phyloP scores from a whole-genome alignment of 2,113 vertebrate species.

The Zapus hudsonius region DNA sequence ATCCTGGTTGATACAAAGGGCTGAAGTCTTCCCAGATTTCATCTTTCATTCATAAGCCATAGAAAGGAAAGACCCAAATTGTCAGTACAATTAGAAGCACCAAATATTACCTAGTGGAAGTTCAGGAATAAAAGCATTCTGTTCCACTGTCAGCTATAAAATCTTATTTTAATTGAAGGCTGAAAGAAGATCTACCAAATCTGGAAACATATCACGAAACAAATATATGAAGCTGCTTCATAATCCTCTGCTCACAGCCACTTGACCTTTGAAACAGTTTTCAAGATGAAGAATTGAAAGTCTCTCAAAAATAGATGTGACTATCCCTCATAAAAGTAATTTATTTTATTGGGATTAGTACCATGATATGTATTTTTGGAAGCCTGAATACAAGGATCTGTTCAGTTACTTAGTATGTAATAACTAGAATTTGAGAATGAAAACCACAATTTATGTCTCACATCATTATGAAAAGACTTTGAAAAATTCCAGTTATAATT shows the following conservation, averaged over 20 bases:
- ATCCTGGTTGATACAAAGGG: not conserved
- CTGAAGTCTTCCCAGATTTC: slow-evolving; percentile 29
- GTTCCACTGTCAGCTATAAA: slow-evolving; percentile 17
- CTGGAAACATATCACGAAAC: not conserved
- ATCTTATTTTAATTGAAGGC: slow-evolving; percentile 57
- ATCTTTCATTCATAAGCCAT: slow-evolving; percentile 42
- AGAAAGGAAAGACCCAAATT: not conserved
- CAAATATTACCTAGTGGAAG: slow-evolving; percentile 13
- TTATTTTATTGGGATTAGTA: slow-evolving; percentile 58
- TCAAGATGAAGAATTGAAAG: slow-evolving; percentile 38
- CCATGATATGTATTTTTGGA: slow-evolving; percentile 44
- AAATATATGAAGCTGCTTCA: slow-evolving; percentile 29
- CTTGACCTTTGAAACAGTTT: slow-evolving; percentile 56
- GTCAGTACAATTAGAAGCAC: slow-evolving; percentile 26
- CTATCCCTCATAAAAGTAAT: slow-evolving; percentile 45
- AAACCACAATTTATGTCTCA: slow-evolving; percentile 59
- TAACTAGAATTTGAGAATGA: slow-evolving; percentile 54
- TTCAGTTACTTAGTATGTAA: slow-evolving; percentile 56
- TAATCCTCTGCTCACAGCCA: slow-evolving; percentile 4
- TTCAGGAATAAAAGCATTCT: slow-evolving; percentile 39
- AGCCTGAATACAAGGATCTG: slow-evolving; percentile 55
- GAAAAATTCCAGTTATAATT: slow-evolving; percentile 53
- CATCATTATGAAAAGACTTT: slow-evolving; percentile 57
- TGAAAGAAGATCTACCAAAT: slow-evolving; percentile 48
- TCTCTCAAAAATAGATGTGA: slow-evolving; percentile 56